Conservation (phyloP, 2,797 vertebrate genomes). For the Allobates femoralis region DNA sequence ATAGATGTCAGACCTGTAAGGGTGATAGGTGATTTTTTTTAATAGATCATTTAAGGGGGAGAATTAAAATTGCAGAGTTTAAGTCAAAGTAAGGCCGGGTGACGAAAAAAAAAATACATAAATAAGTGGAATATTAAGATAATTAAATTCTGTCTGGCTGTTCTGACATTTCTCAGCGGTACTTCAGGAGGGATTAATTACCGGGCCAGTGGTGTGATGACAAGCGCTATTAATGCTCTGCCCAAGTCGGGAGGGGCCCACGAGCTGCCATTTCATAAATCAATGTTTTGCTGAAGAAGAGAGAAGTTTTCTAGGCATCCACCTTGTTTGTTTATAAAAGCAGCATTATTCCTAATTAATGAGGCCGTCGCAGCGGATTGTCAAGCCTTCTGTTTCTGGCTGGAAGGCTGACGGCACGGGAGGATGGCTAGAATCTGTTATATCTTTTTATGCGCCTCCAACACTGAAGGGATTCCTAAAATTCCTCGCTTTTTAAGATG, state of each 20-base stretch:
- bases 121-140: slow-evolving; percentile 63
- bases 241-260: slow-evolving; percentile 50
- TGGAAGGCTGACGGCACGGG: not conserved
- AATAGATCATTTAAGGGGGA: not conserved
- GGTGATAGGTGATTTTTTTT: slow-evolving; percentile 12
- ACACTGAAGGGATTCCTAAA: not conserved
- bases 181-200: slow-evolving; percentile 62
- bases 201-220: slow-evolving; percentile 59
- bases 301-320: slow-evolving; percentile 62
- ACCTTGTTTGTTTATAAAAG: slow-evolving; percentile 64
- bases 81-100: slow-evolving; percentile 1
- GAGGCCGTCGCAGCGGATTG: slow-evolving; percentile 36
- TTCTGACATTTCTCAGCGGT: slow-evolving; percentile 61
- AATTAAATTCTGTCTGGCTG: slow-evolving; percentile 63
- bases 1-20: not conserved
- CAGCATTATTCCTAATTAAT: slow-evolving; percentile 51
- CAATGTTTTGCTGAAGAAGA: slow-evolving; percentile 60
- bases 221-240: slow-evolving; percentile 61
- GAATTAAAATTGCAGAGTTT: slow-evolving; percentile 24
- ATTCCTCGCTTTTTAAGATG: not conserved
- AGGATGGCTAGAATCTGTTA: slow-evolving; percentile 39
- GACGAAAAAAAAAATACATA: slow-evolving; percentile 37
- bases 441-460: not conserved
- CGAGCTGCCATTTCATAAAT: slow-evolving; percentile 61
- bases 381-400: slow-evolving; percentile 52